Evolutionary conservation across 2,113 vertebrate species (phyloP), one percentile per base, ranked within the genome.

Genomic region (Mus spicilegus): DNA sequence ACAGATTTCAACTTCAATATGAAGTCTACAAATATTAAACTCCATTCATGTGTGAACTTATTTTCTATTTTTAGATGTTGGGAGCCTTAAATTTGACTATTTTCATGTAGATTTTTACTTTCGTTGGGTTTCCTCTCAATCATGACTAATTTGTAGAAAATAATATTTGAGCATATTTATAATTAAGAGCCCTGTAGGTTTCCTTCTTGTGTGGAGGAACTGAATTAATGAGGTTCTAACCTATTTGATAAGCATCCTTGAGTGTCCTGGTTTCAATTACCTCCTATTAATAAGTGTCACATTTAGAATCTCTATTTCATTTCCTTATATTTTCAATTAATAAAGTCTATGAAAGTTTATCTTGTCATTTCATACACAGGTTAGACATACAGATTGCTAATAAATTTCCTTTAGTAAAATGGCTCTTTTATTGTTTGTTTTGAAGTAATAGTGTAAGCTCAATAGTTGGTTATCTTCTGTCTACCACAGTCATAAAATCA

Each of bases 111-210:
- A 67, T 90, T 97, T 88, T 93, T 90, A 16, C 80, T 85, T 88
- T 92, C 75, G 65, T 49, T 87, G 91, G 51, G 49, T 96, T 96
- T 93, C 39, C 67, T 94, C 85, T 95, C 63, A 70, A 85, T 93
- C 90, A 76, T 89, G 69, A 94, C 94, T 95, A 95, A 97, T 95
- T 95, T 95, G 9, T 24, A 46, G 20, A 93, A 97, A 97, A 95
- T 90, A 95, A 97, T 97, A 90, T 90, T 95, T 97, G 86, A 97
- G 90, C 70, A 77, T 84, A 97, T 96, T 85, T 93, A 95, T 97
- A 97, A 96, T 95, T 95, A 92, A 95, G 56, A 92, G 42, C n/a
- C 13, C 80, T 81, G 26, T 76, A 56, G 14, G 5, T 22, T 96
- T 92, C 80, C 65, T 46, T 46, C 82, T 51, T 46, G 56, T 76